Evolutionary conservation across 2,113 vertebrate genomes (phyloP).

Genomic region (Myrmophylax atrothorax): DNA sequence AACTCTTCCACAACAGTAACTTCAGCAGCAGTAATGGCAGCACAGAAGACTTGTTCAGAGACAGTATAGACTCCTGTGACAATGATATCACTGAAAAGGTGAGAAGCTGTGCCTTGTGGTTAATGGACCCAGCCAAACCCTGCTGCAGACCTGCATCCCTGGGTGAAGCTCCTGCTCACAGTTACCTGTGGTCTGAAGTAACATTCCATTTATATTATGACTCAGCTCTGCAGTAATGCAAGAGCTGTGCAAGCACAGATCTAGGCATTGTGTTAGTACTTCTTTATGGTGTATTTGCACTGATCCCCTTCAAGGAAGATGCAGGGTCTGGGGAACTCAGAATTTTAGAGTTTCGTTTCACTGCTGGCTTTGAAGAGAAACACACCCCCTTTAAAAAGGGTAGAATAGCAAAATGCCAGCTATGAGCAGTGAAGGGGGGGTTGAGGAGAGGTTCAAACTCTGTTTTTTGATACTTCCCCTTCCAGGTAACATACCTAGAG

Average conservation of each 20-base stretch:
- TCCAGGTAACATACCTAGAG: constrained; percentile 89
- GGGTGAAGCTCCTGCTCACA: neutral
- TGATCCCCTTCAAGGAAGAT: neutral
- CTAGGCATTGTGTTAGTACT: neutral
- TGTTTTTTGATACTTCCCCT: neutral
- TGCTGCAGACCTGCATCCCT: neutral
- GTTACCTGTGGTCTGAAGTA: neutral
- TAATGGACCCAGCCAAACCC: neutral
- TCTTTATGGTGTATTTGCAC: neutral
- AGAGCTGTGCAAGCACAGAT: neutral
- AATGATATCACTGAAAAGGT: constrained; percentile 96
- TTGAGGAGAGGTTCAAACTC: neutral
- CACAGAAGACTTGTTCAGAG: constrained; percentile 94
- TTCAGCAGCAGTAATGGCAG: constrained; percentile 96
- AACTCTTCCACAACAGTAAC: constrained; percentile 95
- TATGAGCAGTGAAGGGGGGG: neutral
- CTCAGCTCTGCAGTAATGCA: neutral
- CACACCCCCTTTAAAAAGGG: neutral
- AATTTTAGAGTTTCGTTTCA: neutral
- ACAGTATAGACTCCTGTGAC: constrained; percentile 95
- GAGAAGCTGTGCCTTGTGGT: neutral
- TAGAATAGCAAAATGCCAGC: neutral
- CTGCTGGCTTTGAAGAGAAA: neutral
- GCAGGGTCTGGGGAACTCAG: neutral
- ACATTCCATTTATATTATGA: neutral